Conservation (phyloP, 2,113 vertebrate species). For the Sinocyclocheilus maitianheensis region DNA sequence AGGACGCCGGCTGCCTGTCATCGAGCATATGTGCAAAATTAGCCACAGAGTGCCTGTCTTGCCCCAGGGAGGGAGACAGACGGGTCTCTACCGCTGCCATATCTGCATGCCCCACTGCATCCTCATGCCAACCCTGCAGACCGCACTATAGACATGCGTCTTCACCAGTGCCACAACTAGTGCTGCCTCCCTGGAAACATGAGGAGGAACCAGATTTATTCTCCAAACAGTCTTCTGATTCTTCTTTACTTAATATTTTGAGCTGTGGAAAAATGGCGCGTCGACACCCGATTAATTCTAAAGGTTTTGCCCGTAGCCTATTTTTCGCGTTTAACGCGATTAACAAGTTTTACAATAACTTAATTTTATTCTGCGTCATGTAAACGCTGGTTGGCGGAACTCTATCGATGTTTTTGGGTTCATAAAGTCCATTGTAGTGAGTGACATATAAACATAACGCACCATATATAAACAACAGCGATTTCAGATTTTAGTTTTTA, state of each 20-base stretch:
- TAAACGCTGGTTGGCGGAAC: background rate
- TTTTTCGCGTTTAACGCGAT: background rate
- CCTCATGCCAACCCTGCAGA: constrained; percentile 20
- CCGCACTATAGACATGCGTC: background rate
- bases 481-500: background rate
- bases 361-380: background rate
- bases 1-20: constrained; percentile 39
- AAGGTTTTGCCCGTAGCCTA: background rate
- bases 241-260: background rate
- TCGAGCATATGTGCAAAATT: constrained; percentile 60
- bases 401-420: background rate
- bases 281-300: background rate
- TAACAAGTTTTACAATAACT: background rate
- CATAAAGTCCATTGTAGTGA: background rate
- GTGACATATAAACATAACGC: background rate
- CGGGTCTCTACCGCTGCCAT: constrained; percentile 30
- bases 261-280: background rate
- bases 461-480: background rate
- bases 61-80: constrained; percentile 47
- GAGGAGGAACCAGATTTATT: background rate
- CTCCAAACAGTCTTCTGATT: background rate
- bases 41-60: constrained; percentile 52
- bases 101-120: constrained; percentile 37
- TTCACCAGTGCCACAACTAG: constrained; percentile 20
- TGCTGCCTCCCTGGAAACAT: constrained; percentile 16